Evolutionary conservation across 2,113 vertebrate species (phyloP).

Genomic region (Plestiodon gilberti): DNA sequence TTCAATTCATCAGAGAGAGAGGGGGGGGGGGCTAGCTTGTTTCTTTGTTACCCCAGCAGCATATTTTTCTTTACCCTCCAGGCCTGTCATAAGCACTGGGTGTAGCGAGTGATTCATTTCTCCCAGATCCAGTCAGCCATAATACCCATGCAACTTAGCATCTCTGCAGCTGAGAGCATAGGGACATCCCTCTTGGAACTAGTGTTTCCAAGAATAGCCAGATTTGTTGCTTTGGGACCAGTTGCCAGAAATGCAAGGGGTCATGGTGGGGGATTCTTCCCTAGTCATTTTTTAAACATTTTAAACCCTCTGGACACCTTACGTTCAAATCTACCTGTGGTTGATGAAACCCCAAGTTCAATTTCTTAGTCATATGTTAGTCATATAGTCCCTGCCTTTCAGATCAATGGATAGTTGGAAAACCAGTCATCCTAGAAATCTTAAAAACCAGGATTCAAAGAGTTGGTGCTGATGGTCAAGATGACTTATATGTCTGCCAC

Average conservation of each 20-base stretch:
- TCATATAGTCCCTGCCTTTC: not conserved
- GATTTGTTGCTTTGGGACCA: not conserved
- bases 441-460: too few relatives aligned
- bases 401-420: not conserved
- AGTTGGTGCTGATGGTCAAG: not conserved
- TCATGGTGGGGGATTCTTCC: too few relatives aligned
- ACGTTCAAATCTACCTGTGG: too few relatives aligned
- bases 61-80: slow-evolving; percentile 37
- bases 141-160: not conserved
- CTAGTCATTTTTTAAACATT: too few relatives aligned
- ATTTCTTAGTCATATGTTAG: not conserved
- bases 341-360: not conserved
- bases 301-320: too few relatives aligned
- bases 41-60: slow-evolving; percentile 46
- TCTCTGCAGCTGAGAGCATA: not conserved
- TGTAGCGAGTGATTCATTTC: slow-evolving; percentile 1
- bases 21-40: not conserved
- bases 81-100: not conserved
- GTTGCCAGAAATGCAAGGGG: too few relatives aligned
- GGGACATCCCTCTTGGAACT: not conserved
- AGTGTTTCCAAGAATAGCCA: not conserved
- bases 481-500: not conserved
- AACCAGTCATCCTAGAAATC: not conserved
- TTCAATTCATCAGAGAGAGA: not conserved
- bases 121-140: not conserved